Conservation (phyloP, 2,113 vertebrate species). For the Cranoglanis bouderius region DNA sequence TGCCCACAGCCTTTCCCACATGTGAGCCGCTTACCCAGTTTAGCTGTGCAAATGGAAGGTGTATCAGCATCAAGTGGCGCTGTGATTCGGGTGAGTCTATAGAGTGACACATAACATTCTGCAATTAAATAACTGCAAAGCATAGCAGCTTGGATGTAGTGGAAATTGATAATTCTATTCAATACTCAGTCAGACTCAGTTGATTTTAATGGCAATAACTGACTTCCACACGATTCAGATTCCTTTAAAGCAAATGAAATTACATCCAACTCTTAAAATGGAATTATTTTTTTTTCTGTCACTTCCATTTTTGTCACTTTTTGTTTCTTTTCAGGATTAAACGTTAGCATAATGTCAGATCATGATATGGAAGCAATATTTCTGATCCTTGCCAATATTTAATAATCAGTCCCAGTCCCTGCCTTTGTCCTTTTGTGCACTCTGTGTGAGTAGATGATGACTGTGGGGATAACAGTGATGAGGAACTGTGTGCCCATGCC, state of each 20-base stretch:
- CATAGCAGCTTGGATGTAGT: background rate
- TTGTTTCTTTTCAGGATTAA: background rate
- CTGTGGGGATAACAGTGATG: conserved; percentile 94
- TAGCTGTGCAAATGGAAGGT: conserved; percentile 89
- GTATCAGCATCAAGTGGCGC: conserved; percentile 91
- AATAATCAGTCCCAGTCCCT: background rate
- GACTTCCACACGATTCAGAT: background rate
- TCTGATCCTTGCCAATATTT: background rate
- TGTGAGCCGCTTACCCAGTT: conserved; percentile 91
- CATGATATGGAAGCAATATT: conserved; percentile 9
- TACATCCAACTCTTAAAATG: background rate
- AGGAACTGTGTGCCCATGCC: conserved; percentile 82
- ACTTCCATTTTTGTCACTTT: background rate
- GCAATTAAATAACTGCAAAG: background rate
- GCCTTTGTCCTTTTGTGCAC: background rate
- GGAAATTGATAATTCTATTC: background rate
- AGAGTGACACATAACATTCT: background rate
- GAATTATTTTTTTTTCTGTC: background rate
- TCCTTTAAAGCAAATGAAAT: background rate
- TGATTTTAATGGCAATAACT: background rate
- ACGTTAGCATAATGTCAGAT: conserved; percentile 13
- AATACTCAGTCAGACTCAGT: background rate
- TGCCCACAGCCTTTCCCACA: conserved; percentile 85
- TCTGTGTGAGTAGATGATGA: conserved; percentile 81
- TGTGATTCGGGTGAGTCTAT: conserved; percentile 85